Base-by-base conservation (phyloP, 1,140 invertebrate genomes). In the Brachionus koreanus region DNA sequence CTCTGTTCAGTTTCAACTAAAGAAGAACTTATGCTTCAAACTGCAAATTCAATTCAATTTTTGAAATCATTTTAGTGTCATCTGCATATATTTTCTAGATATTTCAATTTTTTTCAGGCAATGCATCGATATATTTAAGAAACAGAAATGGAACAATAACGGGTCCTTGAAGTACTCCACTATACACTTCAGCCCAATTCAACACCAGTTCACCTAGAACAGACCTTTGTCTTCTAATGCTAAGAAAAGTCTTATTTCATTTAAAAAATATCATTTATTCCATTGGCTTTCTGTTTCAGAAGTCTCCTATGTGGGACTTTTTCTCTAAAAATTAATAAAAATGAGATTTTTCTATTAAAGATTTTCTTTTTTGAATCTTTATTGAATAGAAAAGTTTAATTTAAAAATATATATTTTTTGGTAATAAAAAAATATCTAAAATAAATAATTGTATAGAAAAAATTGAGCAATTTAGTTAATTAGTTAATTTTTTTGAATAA, bases 401-500 rank as follows among this genome's bases (percentile, higher is more conserved):
- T n/a, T n/a, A n/a, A n/a, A n/a, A n/a, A n/a, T n/a, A n/a, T n/a
- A n/a, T n/a, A n/a, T n/a, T n/a, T n/a, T n/a, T 57, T 57, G 19
- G 19, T 13, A 16, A 7, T 33, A 9, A 65, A 33, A 37, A 33
- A 35, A 10, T 63, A 63, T 63, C 23, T 25, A 33, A 16, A n/a
- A 33, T n/a, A 19, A 57, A 19, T 57, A 37, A 37, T n/a, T 0
- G 5, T 33, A 13, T 65, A 12, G 4, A n/a, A 72, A n/a, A 72
- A 42, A 43, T 19, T 39, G 33, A 39, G 33, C 37, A 72, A 25
- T 35, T 42, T 12, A 72, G 29, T 13, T 19, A 72, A 13, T 19
- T 23, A 74, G 10, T 46, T 29, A 13, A 74, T 74, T 74, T 74
- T 74, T 74, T 74, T 74, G 43, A 74, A 74, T 29, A 74, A 74